Evolutionary conservation across 2,888 invertebrate genomes (phyloP).

Genomic region (Drosophila fulvimacula): DNA sequence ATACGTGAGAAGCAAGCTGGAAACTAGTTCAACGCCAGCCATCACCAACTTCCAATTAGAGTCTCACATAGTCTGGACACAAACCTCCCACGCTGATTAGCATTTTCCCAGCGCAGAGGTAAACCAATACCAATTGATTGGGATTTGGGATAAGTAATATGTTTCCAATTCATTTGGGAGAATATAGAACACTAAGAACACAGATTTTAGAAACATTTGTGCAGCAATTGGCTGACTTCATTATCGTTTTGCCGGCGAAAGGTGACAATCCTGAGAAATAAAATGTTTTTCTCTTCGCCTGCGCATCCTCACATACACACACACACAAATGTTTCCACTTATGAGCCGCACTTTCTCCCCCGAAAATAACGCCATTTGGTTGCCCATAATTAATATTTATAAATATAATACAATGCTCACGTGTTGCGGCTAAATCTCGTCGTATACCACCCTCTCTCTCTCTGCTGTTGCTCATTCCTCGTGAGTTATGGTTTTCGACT

Average conservation of each 20-base stretch:
- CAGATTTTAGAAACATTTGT: conserved; percentile 18
- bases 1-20: background rate
- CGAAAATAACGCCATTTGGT: conserved; percentile 31
- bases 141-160: conserved; percentile 50
- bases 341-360: conserved; percentile 38
- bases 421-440: conserved; percentile 63
- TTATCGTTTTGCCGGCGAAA: conserved; percentile 55
- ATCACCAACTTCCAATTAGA: conserved; percentile 24
- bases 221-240: conserved; percentile 34
- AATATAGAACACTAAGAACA: background rate
- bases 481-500: conserved; percentile 61
- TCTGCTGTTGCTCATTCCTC: conserved; percentile 1
- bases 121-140: conserved; percentile 39
- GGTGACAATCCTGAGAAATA: conserved; percentile 83
- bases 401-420: conserved; percentile 66
- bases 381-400: conserved; percentile 74
- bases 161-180: conserved; percentile 52
- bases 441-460: conserved; percentile 10
- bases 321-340: conserved; percentile 26
- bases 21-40: background rate
- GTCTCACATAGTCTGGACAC: conserved; percentile 4
- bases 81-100: conserved; percentile 32
- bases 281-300: conserved; percentile 10
- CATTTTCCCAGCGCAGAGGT: conserved; percentile 43
- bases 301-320: background rate